phyloP scores from a whole-genome alignment of 2,113 vertebrate species.

The Pardalotus punctatus region DNA sequence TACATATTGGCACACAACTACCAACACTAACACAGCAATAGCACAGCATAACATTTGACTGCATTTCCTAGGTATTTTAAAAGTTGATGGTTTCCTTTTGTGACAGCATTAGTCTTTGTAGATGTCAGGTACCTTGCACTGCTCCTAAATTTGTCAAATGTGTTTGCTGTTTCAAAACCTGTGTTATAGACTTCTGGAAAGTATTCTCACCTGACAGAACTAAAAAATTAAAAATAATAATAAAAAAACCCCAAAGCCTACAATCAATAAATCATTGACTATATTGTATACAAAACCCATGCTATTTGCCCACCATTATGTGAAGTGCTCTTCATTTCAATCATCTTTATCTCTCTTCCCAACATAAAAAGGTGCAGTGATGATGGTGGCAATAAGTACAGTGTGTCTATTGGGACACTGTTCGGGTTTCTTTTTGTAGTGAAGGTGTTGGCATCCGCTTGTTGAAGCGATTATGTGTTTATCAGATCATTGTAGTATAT shows the following conservation, averaged over 20 bases:
- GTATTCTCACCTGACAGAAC: neutral
- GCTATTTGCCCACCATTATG: rapidly evolving
- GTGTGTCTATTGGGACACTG: neutral
- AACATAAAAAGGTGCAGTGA: neutral
- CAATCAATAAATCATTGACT: neutral
- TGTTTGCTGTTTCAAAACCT: neutral
- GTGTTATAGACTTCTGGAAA: neutral
- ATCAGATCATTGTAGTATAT: neutral
- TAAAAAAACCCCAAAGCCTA: neutral
- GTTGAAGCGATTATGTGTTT: neutral
- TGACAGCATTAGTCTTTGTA: neutral
- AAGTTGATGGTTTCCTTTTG: neutral
- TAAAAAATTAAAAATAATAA: neutral
- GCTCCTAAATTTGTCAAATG: neutral
- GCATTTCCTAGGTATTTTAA: neutral
- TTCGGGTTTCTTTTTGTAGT: neutral
- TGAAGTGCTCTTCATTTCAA: neutral
- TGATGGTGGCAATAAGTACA: neutral
- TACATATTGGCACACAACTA: neutral
- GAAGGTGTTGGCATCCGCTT: neutral
- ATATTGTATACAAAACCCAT: neutral
- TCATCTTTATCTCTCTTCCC: neutral
- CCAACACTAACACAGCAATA: neutral
- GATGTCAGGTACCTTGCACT: neutral
- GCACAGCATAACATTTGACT: neutral